Conservation (phyloP, 1,140 invertebrate species). For the Sinonovacula constricta region DNA sequence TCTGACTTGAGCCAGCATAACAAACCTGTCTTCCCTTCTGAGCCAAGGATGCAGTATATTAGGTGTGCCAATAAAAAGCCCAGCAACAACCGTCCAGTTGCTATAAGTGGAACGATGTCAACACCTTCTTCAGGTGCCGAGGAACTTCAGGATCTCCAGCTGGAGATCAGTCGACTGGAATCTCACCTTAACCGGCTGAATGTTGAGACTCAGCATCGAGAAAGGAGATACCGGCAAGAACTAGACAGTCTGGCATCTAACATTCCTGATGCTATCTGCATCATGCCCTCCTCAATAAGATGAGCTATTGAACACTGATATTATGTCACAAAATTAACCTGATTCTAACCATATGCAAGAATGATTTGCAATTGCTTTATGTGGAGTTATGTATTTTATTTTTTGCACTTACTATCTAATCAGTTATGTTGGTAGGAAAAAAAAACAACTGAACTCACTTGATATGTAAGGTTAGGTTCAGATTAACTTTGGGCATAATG, state of each 20-base stretch:
- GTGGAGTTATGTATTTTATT: too few relatives aligned
- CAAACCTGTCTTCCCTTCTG: too few relatives aligned
- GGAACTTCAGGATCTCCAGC: not conserved
- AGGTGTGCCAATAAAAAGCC: not conserved
- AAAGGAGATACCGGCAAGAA: not conserved
- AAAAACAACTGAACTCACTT: too few relatives aligned
- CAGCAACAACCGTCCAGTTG: not conserved
- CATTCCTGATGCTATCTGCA: conserved; percentile 18
- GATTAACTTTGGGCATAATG: too few relatives aligned
- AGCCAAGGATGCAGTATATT: not conserved
- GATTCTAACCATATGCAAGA: too few relatives aligned
- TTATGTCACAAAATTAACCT: too few relatives aligned
- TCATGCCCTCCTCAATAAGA: conserved; percentile 7
- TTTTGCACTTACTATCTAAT: too few relatives aligned
- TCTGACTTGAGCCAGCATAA: too few relatives aligned
- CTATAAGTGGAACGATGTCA: not conserved
- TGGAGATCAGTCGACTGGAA: not conserved
- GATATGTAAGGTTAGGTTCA: too few relatives aligned
- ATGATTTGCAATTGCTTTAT: too few relatives aligned
- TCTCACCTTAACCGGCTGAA: conserved; percentile 1
- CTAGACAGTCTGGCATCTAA: conserved; percentile 10
- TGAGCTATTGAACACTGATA: not conserved
- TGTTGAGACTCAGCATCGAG: not conserved
- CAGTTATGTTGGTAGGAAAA: too few relatives aligned
- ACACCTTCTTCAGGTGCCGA: too few relatives aligned